Evolutionary conservation across 2,888 invertebrate genomes (phyloP), one percentile per base, ranked within the genome.

Genomic region (Acanthopleura granulata): DNA sequence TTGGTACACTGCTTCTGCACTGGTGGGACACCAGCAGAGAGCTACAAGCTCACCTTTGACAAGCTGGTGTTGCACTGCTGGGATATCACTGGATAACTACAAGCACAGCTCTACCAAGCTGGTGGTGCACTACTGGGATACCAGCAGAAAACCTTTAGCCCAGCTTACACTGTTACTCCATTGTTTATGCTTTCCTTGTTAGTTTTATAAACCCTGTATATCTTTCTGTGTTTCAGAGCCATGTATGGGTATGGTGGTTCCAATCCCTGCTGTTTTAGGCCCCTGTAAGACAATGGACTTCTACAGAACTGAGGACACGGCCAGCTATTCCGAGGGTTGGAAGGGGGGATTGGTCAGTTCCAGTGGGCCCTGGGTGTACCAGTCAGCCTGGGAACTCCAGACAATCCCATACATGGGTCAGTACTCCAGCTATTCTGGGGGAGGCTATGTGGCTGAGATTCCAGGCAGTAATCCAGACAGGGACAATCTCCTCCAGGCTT

Each of bases 381-480:
- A 79, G 75, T 79, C 84, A 18, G 73, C 81, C 0, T 79, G 77
- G 79, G 25, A 80, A 27, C 78, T 85, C 1, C 76, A 80, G 57
- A 82, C 83, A 0, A 73, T 81, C 22, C 82, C 83, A 16, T 79
- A 77, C 72, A 73, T 74, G 74, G 86, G 83, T 0, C 76, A 74
- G 25, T 74, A 77, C n/a, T 82, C 81, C n/a, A 80, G 83, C n/a
- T 86, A 86, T 74, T 80, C 83, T 25, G 86, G 86, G 12, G 85
- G 84, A 9, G 86, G 86, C 0, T 86, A 82, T 74, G 80, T 80
- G 0, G 25, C 80, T 0, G 81, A 81, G 9, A 74, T 86, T 70
- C 77, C 79, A 0, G 27, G 66, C 22, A 66, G 40, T 25, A 15
- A 16, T 15, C 49, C 50, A 30, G 75, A 77, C 62, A 15, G 66